Evolutionary conservation across 2,888 invertebrate species (phyloP), one percentile per base, ranked within the genome.

Genomic region (Dryococelus australis): DNA sequence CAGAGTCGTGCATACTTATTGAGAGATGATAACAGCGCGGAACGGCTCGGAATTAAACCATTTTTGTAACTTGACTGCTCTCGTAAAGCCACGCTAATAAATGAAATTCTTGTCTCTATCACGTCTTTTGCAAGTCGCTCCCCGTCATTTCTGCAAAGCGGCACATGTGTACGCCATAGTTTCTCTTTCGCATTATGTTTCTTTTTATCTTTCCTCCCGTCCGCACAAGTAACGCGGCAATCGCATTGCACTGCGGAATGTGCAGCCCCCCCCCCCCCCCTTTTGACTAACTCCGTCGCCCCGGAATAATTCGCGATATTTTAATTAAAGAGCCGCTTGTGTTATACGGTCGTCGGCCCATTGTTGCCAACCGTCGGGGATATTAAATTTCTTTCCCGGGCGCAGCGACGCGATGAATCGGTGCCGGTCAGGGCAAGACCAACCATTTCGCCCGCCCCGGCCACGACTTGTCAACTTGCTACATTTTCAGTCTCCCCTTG

Each of bases 381-480:
- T 65, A 65, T 65, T 65, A 65, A 65, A 65, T 65, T 65, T 65
- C 65, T 65, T 47, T n/a, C 65, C 65, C 65, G 65, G 65, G 65
- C 65, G 65, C 10, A 24, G 51, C 35, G 35, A 8, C 65, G 65
- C 65, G 65, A 65, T 65, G 65, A 65, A 65, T 65, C 65, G 65
- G n/a, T 65, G 65, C 24, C 65, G 65, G 65, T 65, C 65, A 65
- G 20, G n/a, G 24, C 13, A 16, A 20, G 65, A 24, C 51, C 13
- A 65, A 65, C 20, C 16, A 16, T 3, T 13, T 16, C 47, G 47
- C 35, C 35, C 35, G n/a, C 65, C 65, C 20, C 65, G 20, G 20
- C 24, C 24, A 24, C 65, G 65, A 65, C 65, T 65, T n/a, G 65
- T 65, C 65, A 65, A n/a, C 65, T 65, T 47, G 47, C 20, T 24